Evolutionary conservation across 2,888 invertebrate species (phyloP), one percentile per base, ranked within the genome.

Genomic region (Scaptomyza caliginosa): DNA sequence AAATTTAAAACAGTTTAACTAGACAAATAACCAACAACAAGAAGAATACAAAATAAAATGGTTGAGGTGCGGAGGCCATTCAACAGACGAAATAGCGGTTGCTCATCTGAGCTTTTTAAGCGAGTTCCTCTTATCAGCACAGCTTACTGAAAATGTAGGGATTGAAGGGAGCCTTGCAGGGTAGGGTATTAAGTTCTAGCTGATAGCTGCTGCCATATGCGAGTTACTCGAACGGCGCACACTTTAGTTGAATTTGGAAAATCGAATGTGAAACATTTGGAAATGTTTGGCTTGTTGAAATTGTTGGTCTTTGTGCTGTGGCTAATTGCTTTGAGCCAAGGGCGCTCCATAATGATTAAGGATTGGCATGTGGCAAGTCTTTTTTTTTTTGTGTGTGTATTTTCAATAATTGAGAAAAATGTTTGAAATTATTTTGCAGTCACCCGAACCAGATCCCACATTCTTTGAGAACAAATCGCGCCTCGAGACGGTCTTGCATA

Each of bases 1-100:
- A 74, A 77, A 85, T 78, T 81, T 66, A 75, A 82, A 74, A 71
- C 65, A 81, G 82, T 82, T 82, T 68, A 80, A 59, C 55, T 59
- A 36, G 56, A 52, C 38, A 28, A 46, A 60, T 28, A 59, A 1
- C 4, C 2, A 32, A 28, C 0, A 30, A 16, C 4, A 4, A 2
- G 21, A 4, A 21, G n/a, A n/a, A n/a, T n/a, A n/a, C n/a, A n/a
- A 28, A 2, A 11, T 11, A 13, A 32, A 32, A 1, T 2, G 13
- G 21, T 8, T 24, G 19, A 19, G 24, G 36, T 17, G 17, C 19
- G 36, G 8, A 36, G 34, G 11, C 30, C 11, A 11, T 17, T 45
- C 17, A 10, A 4, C 11, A n/a, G 24, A 13, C 26, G n/a, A 30
- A 26, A 38, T 36, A 23, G 38, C 46, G 46, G 39, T 50, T 45